Evolutionary conservation across 1,140 invertebrate species (phyloP).

Genomic region (Papilio helenus): DNA sequence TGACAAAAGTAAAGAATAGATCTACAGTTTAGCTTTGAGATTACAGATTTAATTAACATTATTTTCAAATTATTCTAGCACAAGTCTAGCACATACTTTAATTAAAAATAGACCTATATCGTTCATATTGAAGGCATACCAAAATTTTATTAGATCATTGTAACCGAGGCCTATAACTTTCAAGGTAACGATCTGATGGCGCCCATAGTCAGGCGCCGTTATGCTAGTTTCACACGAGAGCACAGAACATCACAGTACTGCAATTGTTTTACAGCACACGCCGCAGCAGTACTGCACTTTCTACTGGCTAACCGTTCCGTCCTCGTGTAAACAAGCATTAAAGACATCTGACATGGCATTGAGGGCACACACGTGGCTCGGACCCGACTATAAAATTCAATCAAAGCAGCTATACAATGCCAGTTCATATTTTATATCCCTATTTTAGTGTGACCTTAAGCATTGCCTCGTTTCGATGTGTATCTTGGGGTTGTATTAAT

Average conservation of each 20-base stretch:
- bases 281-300: not conserved
- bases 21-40: too few species aligned
- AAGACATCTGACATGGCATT: not conserved
- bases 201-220: not conserved
- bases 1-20: too few species aligned
- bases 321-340: not conserved
- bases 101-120: not conserved
- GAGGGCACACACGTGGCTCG: not conserved
- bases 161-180: not conserved
- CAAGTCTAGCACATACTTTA: not conserved
- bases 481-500: slow-evolving; percentile 4
- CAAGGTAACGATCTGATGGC: slow-evolving; percentile 14
- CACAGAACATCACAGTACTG: not conserved
- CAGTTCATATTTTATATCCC: slow-evolving; percentile 2
- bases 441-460: slow-evolving; percentile 16
- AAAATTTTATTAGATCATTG: slow-evolving; percentile 14
- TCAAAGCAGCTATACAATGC: slow-evolving; percentile 14
- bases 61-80: too few species aligned
- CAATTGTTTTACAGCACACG: not conserved
- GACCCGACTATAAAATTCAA: slow-evolving; percentile 16
- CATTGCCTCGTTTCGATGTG: not conserved
- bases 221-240: not conserved
- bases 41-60: too few species aligned
- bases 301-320: not conserved
- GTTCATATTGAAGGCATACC: not conserved